Conservation (phyloP, 2,113 vertebrate genomes). For the Sturnira hondurensis region DNA sequence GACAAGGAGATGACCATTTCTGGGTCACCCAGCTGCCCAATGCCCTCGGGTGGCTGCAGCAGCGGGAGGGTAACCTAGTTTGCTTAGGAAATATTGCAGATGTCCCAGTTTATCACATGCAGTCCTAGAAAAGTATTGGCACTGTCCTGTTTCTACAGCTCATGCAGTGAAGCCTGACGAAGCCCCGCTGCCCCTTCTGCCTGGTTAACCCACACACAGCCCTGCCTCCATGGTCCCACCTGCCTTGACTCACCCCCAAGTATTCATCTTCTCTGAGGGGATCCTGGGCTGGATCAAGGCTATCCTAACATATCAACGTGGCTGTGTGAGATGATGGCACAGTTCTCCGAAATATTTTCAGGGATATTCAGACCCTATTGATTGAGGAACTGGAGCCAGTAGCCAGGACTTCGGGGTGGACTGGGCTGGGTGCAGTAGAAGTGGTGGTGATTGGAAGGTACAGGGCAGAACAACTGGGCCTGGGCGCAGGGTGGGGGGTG, state of each 20-base stretch:
- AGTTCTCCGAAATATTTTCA: not conserved
- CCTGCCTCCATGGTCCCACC: not conserved
- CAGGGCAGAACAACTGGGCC: not conserved
- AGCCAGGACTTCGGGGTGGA: not conserved
- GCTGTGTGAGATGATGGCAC: not conserved
- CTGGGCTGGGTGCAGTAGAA: not conserved
- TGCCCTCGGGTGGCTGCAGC: constrained; percentile 70
- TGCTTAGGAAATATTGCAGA: constrained; percentile 70
- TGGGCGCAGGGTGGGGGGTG: not conserved
- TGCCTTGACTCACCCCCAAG: not conserved
- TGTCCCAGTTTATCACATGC: constrained; percentile 72
- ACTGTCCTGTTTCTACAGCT: constrained; percentile 61
- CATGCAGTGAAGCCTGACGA: not conserved
- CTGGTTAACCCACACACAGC: not conserved
- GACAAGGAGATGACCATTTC: constrained; percentile 73
- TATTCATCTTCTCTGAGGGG: not conserved
- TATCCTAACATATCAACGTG: not conserved
- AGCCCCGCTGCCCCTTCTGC: not conserved
- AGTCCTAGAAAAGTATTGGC: constrained; percentile 72
- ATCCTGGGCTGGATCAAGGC: not conserved
- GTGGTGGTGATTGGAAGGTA: not conserved
- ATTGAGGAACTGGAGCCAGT: not conserved
- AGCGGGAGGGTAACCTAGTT: constrained; percentile 75
- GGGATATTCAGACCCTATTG: not conserved
- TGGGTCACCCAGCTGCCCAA: constrained; percentile 78